Base-by-base conservation (phyloP, 2,113 vertebrate species). In the Hydrochoerus hydrochaeris region DNA sequence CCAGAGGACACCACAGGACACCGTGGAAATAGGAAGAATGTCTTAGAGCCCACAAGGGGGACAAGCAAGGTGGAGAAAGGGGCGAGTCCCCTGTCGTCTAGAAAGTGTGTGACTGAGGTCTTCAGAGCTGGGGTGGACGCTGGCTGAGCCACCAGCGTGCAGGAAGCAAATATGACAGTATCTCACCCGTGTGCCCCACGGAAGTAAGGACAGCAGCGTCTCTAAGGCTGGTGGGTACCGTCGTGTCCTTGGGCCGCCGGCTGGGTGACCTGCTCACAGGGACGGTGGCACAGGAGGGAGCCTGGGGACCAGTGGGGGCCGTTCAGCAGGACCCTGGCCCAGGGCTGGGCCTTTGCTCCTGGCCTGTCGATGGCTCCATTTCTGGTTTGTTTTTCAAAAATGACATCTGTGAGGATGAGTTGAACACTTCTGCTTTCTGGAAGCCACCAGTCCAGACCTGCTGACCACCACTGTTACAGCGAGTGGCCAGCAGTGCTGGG, bases 51-150 rank as follows among this genome's bases (percentile, higher is more conserved):
- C 14, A 2, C 32, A 7, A 69, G 32, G n/a, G 19, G 17, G n/a
- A 22, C 35, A 71, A 0, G 14, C 75, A 19, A 49, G 46, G 28
- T 28, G 10, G 75, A 57, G 73, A 26, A 17, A 32, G 38, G 28
- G 9, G 5, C 1, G 4, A 0, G 1, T 1, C 4, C 41, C 22
- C 49, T 41, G 30, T 8, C 26, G 0, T 62, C 65, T 35, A 3
- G 60, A 38, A 54, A 35, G 2, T 9, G 1, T 44, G 3, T 0
- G 65, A 52, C 28, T 58, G 11, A 69, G 57, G 32, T 44, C 82
- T 87, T 87, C 49, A n/a, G 17, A 4, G 22, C 5, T 13, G 30
- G 32, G 11, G 4, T 26, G 17, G 49, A 85, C 44, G 17, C 30
- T 3, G 32, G 11, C 0, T 41, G 52, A 41, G 9, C 41, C 54